These are phyloP conservation scores for Taenaris catops DNA, from an alignment of 2,888 invertebrate species.

Conservation along the genomic window DNA sequence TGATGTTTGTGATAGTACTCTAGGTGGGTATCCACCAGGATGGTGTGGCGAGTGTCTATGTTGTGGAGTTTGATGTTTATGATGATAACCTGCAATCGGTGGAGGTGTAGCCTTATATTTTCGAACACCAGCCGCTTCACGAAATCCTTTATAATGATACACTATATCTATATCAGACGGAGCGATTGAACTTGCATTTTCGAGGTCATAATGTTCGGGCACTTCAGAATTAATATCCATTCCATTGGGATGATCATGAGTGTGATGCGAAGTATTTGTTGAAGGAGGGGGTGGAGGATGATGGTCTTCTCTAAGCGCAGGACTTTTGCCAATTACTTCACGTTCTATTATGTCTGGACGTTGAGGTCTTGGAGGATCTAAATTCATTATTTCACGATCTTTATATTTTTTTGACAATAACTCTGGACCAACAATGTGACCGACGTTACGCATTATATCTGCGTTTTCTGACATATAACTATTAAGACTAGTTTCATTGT, in stretches of 20 bases:
- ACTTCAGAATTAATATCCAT: conserved; percentile 89
- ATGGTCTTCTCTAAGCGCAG: conserved; percentile 87
- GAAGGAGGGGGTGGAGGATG: conserved; percentile 90
- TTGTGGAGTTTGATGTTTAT: conserved; percentile 87
- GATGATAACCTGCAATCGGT: conserved; percentile 86
- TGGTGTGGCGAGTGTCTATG: conserved; percentile 90
- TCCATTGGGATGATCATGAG: conserved; percentile 85
- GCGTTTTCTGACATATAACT: conserved; percentile 86
- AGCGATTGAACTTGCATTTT: conserved; percentile 98
- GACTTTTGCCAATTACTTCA: conserved; percentile 91
- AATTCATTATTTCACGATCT: conserved; percentile 88
- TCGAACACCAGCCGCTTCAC: conserved; percentile 90
- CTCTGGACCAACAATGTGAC: conserved; percentile 91
- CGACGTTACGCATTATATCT: conserved; percentile 87
- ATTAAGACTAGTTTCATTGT: conserved; percentile 84
- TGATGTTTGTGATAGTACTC: conserved; percentile 84
- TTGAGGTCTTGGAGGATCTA: conserved; percentile 88
- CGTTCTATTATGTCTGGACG: conserved; percentile 96
- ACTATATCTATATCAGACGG: conserved; percentile 98
- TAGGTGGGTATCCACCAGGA: conserved; percentile 85
- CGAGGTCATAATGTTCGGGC: conserved; percentile 97
- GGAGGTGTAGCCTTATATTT: conserved; percentile 94
- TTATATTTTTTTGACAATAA: conserved; percentile 93
- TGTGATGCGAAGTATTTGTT: conserved; percentile 84
- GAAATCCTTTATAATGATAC: conserved; percentile 96